phyloP scores from a whole-genome alignment of 2,888 invertebrate genomes.

The Drosophila macrothrix region DNA sequence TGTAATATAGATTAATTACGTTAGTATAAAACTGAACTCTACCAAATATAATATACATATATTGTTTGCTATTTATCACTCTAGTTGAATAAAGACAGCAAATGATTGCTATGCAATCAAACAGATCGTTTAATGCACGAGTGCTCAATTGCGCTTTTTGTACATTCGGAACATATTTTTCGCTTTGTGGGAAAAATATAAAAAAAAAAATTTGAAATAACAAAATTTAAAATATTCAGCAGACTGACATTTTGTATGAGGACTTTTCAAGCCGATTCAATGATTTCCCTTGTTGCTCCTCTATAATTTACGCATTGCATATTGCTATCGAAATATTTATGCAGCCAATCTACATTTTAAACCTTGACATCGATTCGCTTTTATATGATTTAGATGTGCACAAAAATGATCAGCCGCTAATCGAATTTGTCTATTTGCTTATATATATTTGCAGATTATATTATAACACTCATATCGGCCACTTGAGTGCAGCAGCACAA shows the following conservation, averaged over 20 bases:
- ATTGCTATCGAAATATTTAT: background rate
- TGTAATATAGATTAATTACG: background rate
- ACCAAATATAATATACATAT: background rate
- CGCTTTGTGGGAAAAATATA: background rate
- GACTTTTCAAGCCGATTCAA: background rate
- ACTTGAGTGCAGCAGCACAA: slow-evolving; percentile 43
- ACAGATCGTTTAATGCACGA: background rate
- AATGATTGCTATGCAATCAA: background rate
- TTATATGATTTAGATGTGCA: slow-evolving; percentile 51
- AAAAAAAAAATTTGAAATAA: background rate
- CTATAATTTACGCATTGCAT: slow-evolving; percentile 4
- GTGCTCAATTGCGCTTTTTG: background rate
- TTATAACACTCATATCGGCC: slow-evolving; percentile 63
- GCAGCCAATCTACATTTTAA: slow-evolving; percentile 9
- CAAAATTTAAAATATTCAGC: background rate
- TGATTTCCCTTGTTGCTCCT: background rate
- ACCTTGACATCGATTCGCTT: slow-evolving; percentile 29
- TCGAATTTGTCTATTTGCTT: slow-evolving; percentile 68
- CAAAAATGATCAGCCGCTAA: slow-evolving; percentile 57
- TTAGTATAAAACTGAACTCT: background rate
- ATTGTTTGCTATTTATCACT: background rate
- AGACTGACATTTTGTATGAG: background rate
- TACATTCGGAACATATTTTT: background rate
- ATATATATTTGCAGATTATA: slow-evolving; percentile 69
- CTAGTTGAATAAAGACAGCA: background rate